phyloP scores from a whole-genome alignment of 2,113 vertebrate genomes.

The Eretmochelys imbricata region DNA sequence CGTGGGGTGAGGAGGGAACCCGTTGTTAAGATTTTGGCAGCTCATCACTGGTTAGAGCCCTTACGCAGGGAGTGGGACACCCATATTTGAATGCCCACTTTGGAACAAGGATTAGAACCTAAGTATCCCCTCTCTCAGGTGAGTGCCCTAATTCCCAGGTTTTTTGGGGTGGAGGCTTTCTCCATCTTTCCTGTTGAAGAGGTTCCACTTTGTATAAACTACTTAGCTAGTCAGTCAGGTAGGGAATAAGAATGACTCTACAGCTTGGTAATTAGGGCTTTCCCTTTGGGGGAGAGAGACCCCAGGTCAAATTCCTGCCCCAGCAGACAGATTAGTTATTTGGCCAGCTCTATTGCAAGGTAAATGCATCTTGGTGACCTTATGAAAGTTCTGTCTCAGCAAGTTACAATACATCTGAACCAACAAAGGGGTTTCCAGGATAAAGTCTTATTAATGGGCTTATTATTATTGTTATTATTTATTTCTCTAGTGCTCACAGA shows the following conservation, averaged over 20 bases:
- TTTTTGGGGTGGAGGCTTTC: neutral
- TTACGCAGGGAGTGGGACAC: neutral
- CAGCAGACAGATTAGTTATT: neutral
- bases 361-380: conserved; percentile 28
- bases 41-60: neutral
- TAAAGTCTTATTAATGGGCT: conserved; percentile 41
- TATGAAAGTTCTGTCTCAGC: neutral
- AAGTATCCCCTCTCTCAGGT: neutral
- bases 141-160: neutral
- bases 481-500: conserved; percentile 10
- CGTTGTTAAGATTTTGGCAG: too few species aligned
- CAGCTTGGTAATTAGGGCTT: neutral
- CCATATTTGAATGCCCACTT: neutral
- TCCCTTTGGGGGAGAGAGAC: neutral
- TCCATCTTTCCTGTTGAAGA: neutral
- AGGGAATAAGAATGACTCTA: neutral
- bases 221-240: neutral
- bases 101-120: neutral
- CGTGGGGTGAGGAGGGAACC: too few species aligned
- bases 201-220: neutral
- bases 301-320: neutral
- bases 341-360: neutral
- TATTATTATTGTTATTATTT: conserved; percentile 12
- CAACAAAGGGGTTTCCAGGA: neutral
- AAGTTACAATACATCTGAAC: conserved; percentile 33